phyloP scores from a whole-genome alignment of 2,888 invertebrate genomes.

The Rhaphigaster nebulosa region DNA sequence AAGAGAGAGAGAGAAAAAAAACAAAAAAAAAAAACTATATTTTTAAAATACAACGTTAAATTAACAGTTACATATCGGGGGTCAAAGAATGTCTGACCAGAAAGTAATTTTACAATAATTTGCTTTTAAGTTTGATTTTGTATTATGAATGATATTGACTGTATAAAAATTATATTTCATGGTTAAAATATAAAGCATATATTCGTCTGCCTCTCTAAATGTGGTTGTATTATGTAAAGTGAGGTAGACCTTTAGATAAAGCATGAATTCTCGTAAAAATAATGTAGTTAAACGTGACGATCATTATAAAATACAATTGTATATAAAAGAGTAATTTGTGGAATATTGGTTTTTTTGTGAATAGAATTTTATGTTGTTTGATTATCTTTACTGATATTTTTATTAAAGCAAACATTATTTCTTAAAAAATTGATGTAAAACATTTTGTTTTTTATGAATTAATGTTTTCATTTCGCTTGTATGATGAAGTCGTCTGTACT shows the following conservation, averaged over 20 bases:
- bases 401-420: constrained; percentile 35
- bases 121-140: constrained; percentile 34
- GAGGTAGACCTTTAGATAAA: constrained; percentile 36
- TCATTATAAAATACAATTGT: constrained; percentile 49
- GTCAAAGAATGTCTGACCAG: constrained; percentile 5
- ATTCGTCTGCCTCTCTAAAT: constrained; percentile 39
- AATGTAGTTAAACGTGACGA: constrained; percentile 43
- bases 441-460: constrained; percentile 35
- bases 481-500: constrained; percentile 46
- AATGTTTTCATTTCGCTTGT: constrained; percentile 44
- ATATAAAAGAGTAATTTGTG: constrained; percentile 29
- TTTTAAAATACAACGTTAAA: constrained; percentile 43
- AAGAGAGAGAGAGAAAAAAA: background rate
- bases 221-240: constrained; percentile 44
- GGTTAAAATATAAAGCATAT: constrained; percentile 9
- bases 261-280: constrained; percentile 44
- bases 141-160: constrained; percentile 44
- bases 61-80: constrained; percentile 47
- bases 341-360: constrained; percentile 39
- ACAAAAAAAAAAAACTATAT: background rate
- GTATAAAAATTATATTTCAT: constrained; percentile 24
- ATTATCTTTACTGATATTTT: constrained; percentile 37
- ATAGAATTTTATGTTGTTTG: constrained; percentile 42
- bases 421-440: constrained; percentile 31
- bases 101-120: constrained; percentile 39